A percentile compares a stretch with the other conserved stretches of the same genome.
phyloP scores from a whole-genome alignment of 30 jellyfish, hydroid and myxozoan genomes.

The Cassiopea xamachana region DNA sequence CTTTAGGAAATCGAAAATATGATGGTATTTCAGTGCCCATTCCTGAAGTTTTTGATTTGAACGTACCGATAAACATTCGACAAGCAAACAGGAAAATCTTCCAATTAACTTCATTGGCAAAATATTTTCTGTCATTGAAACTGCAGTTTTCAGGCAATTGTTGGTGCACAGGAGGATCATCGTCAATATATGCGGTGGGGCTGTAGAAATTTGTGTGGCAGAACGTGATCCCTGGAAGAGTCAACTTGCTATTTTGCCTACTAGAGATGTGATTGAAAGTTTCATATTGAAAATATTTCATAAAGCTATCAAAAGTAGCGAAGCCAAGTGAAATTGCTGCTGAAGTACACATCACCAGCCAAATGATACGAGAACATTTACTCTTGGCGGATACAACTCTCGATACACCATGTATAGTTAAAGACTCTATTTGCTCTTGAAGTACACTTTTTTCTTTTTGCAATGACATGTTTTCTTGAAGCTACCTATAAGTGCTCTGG shows the following conservation, averaged over 20 bases:
- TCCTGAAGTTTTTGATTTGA: not conserved
- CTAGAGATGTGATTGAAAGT: not conserved
- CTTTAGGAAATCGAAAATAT: constrained; percentile 17
- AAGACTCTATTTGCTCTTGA: constrained; percentile 1
- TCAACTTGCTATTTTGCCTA: not conserved
- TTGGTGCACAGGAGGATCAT: not conserved
- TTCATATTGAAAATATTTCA: not conserved
- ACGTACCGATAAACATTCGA: constrained; percentile 20
- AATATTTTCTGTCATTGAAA: constrained; percentile 5
- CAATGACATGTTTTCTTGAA: not conserved
- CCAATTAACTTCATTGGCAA: constrained; percentile 5
- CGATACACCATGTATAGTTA: constrained; percentile 45
- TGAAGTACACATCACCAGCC: constrained; percentile 17
- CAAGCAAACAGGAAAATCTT: constrained; percentile 14
- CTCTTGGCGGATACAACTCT: constrained; percentile 9
- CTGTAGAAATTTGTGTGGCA: constrained; percentile 47
- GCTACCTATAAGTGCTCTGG: not conserved
- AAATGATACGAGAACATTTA: not conserved
- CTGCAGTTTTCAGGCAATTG: constrained; percentile 53
- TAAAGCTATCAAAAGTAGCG: not conserved
- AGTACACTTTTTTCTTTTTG: not conserved
- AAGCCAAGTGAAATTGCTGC: not conserved
- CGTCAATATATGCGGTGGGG: not conserved
- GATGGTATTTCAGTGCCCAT: not conserved
- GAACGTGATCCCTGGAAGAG: constrained; percentile 54